A percentile compares a stretch with the other conserved stretches of the same genome.
phyloP scores from a whole-genome alignment of 2,888 invertebrate species.

The Hypsopygia costalis region DNA sequence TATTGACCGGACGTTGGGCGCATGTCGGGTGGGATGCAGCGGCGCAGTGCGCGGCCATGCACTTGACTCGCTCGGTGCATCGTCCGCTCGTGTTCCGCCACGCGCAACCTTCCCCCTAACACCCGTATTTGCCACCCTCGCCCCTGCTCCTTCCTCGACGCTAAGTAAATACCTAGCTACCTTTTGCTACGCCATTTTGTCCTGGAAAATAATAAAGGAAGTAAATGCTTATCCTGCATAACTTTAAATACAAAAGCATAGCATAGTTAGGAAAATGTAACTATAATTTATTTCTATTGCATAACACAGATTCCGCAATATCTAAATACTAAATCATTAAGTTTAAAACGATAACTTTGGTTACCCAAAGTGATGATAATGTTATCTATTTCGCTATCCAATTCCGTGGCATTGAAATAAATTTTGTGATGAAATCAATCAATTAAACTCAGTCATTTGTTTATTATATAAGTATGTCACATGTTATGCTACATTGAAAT shows the following conservation, averaged over 20 bases:
- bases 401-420: not conserved
- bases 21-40: slow-evolving; percentile 57
- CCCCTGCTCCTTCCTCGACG: slow-evolving; percentile 17
- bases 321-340: too few relatives aligned
- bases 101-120: slow-evolving; percentile 38
- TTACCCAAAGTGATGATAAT: too few relatives aligned
- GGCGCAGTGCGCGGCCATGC: slow-evolving; percentile 66
- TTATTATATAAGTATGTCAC: too few relatives aligned
- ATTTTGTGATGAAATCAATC: not conserved
- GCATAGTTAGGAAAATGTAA: too few relatives aligned
- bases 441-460: not conserved
- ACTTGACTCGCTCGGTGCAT: slow-evolving; percentile 74
- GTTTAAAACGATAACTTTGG: too few relatives aligned
- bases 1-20: slow-evolving; percentile 62
- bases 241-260: too few relatives aligned
- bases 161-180: slow-evolving; percentile 27
- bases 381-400: not conserved
- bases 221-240: too few relatives aligned
- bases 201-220: too few relatives aligned
- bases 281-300: too few relatives aligned
- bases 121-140: slow-evolving; percentile 27
- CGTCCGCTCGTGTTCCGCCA: slow-evolving; percentile 48
- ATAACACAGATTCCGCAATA: too few relatives aligned
- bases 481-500: too few relatives aligned
- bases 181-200: slow-evolving; percentile 35